Conservation (phyloP, 2,797 vertebrate species). For the Brachymystax lenok region DNA sequence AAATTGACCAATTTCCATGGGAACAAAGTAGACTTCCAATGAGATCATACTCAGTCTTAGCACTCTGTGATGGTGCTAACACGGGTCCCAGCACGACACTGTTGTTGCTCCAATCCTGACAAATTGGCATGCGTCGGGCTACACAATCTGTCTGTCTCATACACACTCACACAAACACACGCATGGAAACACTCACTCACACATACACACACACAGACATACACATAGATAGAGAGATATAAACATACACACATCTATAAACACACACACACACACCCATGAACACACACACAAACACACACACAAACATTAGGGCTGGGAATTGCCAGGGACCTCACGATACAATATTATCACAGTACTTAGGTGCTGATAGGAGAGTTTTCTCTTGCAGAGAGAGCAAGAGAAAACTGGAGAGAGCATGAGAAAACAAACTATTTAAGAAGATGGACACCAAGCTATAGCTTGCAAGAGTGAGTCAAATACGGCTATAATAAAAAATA, state of each 20-base stretch:
- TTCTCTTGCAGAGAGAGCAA: too few species aligned
- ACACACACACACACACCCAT: neutral
- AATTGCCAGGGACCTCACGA: too few species aligned
- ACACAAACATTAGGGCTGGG: neutral
- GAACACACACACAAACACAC: neutral
- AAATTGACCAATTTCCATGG: conserved; percentile 86
- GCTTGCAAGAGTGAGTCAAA: too few species aligned
- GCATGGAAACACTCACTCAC: neutral
- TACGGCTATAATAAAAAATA: too few species aligned
- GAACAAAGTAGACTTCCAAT: conserved; percentile 87
- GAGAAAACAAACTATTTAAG: too few species aligned
- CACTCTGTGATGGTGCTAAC: conserved; percentile 92
- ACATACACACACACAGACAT: neutral
- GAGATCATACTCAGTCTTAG: conserved; percentile 86
- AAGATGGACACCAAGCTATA: neutral
- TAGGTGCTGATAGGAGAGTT: too few species aligned
- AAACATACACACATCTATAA: neutral
- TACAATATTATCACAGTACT: too few species aligned
- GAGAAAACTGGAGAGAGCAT: too few species aligned
- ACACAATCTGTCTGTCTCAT: conserved; percentile 62
- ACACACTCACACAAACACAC: conserved; percentile 11
- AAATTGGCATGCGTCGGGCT: conserved; percentile 75
- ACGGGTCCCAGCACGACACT: conserved; percentile 85
- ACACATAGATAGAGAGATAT: neutral
- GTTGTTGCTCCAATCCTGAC: conserved; percentile 81